Evolutionary conservation across 2,888 invertebrate species (phyloP), one percentile per base, ranked within the genome.

Genomic region (Mactromeris polynyma): DNA sequence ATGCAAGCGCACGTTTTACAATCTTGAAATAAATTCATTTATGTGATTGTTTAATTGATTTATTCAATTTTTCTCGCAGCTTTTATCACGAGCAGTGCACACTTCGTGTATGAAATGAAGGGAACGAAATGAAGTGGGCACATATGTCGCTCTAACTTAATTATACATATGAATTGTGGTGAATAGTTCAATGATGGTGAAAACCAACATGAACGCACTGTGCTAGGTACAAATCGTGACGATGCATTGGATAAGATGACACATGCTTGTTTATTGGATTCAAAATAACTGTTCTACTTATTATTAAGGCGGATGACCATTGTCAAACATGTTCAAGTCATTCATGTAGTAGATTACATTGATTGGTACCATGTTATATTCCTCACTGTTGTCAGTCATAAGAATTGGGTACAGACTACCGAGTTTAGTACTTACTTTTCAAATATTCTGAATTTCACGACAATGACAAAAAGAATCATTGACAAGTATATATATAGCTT

Each of bases 41-140:
- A 26, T 51, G 19, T 26, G 77, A 51, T 83, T 86, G 86, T 81
- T 81, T 81, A 81, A 86, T 69, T 86, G 86, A 51, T 81, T 80
- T 80, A 69, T 81, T 86, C 86, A 86, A 64, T 64, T 26, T 64
- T 9, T n/a, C 58, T 64, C 58, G 26, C 58, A 0, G n/a, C 9
- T 64, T 64, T 64, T 64, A 64, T 64, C 26, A 9, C 26, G n/a
- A 64, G 26, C 7, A n/a, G 26, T 26, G 58, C n/a, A 64, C 58
- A n/a, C 26, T 64, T 64, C 58, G 58, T 64, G 26, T 26, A 26
- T 64, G 26, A 64, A 26, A 26, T n/a, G 58, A 64, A 26, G 26
- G 11, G 4, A n/a, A 26, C n/a, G 26, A 64, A 26, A n/a, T n/a
- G 26, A 64, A 64, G 46, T 73, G 26, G n/a, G 14, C 77, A 83